Conservation (phyloP, 2,888 invertebrate species). For the Endomychus coccineus region DNA sequence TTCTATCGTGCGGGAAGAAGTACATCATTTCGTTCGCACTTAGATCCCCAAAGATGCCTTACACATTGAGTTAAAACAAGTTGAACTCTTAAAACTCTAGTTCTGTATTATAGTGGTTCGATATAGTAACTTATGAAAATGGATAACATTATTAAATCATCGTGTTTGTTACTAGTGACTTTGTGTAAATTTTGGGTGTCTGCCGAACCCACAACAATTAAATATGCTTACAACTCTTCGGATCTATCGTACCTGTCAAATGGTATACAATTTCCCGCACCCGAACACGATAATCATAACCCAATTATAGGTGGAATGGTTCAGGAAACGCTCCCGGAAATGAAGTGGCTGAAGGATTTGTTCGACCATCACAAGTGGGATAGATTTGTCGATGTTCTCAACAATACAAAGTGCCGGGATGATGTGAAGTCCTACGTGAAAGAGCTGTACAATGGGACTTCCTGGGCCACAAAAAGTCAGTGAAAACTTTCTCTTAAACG, state of each 20-base stretch:
- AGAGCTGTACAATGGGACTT: slow-evolving; percentile 52
- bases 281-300: slow-evolving; percentile 23
- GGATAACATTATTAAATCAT: no score
- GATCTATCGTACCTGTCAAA: slow-evolving; percentile 41
- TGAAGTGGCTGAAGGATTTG: slow-evolving; percentile 59
- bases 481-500: slow-evolving; percentile 28
- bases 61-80: no score
- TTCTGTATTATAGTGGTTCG: no score
- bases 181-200: slow-evolving; percentile 9
- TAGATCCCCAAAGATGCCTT: no score
- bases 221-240: slow-evolving; percentile 38
- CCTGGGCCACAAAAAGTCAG: slow-evolving; percentile 78
- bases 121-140: no score
- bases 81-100: no score
- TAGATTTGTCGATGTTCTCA: slow-evolving; percentile 24
- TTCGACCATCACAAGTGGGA: slow-evolving; percentile 59
- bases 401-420: slow-evolving; percentile 42
- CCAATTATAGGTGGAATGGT: slow-evolving; percentile 23
- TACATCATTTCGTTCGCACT: no score
- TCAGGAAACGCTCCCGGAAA: slow-evolving; percentile 40
- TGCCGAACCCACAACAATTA: slow-evolving; percentile 23
- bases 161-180: slow-evolving; percentile 13
- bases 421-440: slow-evolving; percentile 52
- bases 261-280: slow-evolving; percentile 40
- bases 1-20: no score